Conservation (phyloP, 1,140 invertebrate genomes). For the Condylostylus longicornis region DNA sequence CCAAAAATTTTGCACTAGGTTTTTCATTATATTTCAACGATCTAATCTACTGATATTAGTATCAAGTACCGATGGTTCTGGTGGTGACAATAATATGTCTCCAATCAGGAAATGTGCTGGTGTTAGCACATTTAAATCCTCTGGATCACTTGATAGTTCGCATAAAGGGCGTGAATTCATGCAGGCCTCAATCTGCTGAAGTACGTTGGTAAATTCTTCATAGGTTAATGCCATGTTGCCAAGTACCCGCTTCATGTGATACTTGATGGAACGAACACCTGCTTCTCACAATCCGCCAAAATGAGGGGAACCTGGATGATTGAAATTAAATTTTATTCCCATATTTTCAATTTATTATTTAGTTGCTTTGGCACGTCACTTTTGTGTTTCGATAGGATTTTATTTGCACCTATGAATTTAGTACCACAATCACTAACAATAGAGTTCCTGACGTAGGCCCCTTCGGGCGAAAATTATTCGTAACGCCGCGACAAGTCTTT, state of each 20-base stretch:
- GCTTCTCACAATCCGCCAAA: conserved; percentile 22
- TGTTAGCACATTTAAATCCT: conserved; percentile 21
- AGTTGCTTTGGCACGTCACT: no score
- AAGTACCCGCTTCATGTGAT: conserved; percentile 15
- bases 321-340: conserved; percentile 17
- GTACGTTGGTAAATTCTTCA: conserved; percentile 16
- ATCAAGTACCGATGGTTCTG: conserved; percentile 7
- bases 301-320: conserved; percentile 15
- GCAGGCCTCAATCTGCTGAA: conserved; percentile 16
- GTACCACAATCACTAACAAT: no score
- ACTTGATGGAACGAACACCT: conserved; percentile 18
- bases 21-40: conserved; percentile 13
- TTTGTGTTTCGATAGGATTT: conserved; percentile 7
- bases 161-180: conserved; percentile 20
- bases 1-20: conserved; percentile 15
- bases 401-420: conserved; percentile 13
- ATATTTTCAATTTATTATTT: conserved; percentile 4
- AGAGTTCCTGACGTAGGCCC: no score
- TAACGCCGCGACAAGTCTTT: no score
- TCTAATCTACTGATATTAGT: conserved; percentile 5
- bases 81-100: conserved; percentile 11
- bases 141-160: conserved; percentile 14
- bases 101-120: conserved; percentile 31
- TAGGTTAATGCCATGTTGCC: conserved; percentile 11
- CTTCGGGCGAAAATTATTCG: no score